Evolutionary conservation across 2,797 vertebrate species (phyloP).

Genomic region (Serranus cabrilla): DNA sequence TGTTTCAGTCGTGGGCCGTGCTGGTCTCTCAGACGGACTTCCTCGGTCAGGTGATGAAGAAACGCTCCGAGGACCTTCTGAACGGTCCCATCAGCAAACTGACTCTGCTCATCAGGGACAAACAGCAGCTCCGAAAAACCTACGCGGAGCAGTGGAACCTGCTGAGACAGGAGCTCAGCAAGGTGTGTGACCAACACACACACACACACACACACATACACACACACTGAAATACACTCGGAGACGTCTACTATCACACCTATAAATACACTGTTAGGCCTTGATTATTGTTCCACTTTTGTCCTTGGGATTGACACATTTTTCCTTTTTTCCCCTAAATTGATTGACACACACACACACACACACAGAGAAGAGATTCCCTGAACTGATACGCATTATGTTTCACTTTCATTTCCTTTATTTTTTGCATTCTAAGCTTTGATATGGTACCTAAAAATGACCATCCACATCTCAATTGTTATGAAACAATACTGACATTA

Average conservation of each 20-base stretch:
- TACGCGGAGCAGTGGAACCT: slow-evolving; percentile 93
- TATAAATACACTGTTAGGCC: neutral
- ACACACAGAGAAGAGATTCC: neutral
- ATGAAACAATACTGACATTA: neutral
- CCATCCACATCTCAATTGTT: neutral
- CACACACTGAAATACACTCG: neutral
- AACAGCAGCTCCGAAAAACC: slow-evolving; percentile 93
- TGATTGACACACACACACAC: neutral
- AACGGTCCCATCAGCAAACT: slow-evolving; percentile 93
- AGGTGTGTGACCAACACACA: slow-evolving; percentile 81
- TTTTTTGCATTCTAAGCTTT: neutral
- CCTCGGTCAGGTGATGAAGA: slow-evolving; percentile 91
- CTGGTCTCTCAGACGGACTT: slow-evolving; percentile 91
- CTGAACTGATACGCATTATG: neutral
- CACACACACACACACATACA: slow-evolving; percentile 15
- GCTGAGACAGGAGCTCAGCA: slow-evolving; percentile 91
- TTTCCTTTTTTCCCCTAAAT: neutral
- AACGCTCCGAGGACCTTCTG: slow-evolving; percentile 90
- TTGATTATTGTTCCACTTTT: neutral
- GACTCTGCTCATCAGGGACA: slow-evolving; percentile 93
- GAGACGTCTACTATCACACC: neutral
- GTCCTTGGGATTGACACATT: neutral
- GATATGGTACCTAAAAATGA: neutral
- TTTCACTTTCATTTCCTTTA: neutral
- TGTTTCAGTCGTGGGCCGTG: slow-evolving; percentile 90